Evolutionary conservation across 2,888 invertebrate species (phyloP), one percentile per base, ranked within the genome.

Genomic region (Melanostoma scalare): DNA sequence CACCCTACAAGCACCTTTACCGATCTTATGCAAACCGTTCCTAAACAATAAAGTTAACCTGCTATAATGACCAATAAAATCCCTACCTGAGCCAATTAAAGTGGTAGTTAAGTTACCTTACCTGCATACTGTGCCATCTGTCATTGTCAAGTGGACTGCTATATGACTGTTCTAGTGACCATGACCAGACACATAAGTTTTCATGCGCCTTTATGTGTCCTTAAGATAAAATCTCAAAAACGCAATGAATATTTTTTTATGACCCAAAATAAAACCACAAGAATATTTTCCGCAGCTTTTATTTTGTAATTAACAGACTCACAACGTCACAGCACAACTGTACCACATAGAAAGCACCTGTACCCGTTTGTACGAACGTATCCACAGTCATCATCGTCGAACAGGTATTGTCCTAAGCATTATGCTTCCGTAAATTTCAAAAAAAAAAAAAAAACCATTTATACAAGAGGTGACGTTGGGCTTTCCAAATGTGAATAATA

Each of bases 261-360:
- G 30, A 10, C 33, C 10, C 20, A 20, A 50, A 48, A 67, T 8
- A 63, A 40, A 10, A 20, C 20, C 20, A 20, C 20, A 20, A 48
- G 52, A 30, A 50, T 40, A 53, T 53, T 58, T 69, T 73, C 74
- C 69, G 78, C 69, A 65, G 65, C 77, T 74, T 84, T 71, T 58
- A 65, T 65, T 74, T 69, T 38, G 48, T 78, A 84, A 84, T 78
- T 78, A 74, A 74, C 78, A 63, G 42, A 48, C 50, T 20, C 20
- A 20, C 20, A 20, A 20, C 20, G 20, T 20, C 35, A 35, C 9
- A 52, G 10, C 48, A 40, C 33, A 53, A 67, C 53, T 67, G 33
- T 42, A 53, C 53, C 10, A 20, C 20, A 38, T 50, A 6, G 30
- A 46, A 63, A 63, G 36, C 63, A 63, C 63, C 63, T 63, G 63